These are phyloP conservation scores for Stratiomys singularior DNA, from an alignment of 2,888 invertebrate species.

Conservation along the genomic window DNA sequence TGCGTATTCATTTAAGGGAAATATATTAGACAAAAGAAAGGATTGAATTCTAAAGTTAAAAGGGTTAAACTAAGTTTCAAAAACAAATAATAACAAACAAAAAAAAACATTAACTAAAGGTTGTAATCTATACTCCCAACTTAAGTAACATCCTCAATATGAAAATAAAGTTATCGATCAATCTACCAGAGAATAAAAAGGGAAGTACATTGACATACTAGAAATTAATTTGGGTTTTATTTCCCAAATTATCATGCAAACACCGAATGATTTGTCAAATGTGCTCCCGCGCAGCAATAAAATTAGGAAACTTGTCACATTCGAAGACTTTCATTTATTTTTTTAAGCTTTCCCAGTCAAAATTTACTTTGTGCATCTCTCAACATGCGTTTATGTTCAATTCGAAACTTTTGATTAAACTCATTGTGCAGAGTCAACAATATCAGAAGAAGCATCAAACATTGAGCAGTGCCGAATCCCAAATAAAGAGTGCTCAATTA, in stretches of 20 bases:
- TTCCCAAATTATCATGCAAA: too few species aligned
- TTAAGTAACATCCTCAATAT: slow-evolving; percentile 36
- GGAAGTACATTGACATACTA: too few species aligned
- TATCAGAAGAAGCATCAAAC: not conserved
- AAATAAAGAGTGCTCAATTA: not conserved
- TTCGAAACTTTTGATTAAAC: too few species aligned
- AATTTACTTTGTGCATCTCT: too few species aligned
- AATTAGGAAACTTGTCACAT: too few species aligned
- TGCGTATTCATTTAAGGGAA: slow-evolving; percentile 19
- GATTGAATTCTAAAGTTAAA: slow-evolving; percentile 30
- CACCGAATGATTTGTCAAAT: too few species aligned
- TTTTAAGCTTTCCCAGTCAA: too few species aligned
- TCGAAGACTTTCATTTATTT: too few species aligned
- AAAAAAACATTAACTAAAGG: slow-evolving; percentile 44
- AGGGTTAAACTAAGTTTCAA: not conserved
- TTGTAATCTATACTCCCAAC: slow-evolving; percentile 49
- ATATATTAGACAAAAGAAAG: not conserved
- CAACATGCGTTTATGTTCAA: too few species aligned
- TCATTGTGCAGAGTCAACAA: too few species aligned
- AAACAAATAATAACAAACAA: not conserved
- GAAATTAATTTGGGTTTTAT: too few species aligned
- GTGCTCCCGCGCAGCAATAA: too few species aligned
- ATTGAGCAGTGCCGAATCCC: not conserved
- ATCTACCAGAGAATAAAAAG: slow-evolving; percentile 39
- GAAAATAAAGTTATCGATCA: slow-evolving; percentile 41